Evolutionary conservation across 2,888 invertebrate species (phyloP), one percentile per base, ranked within the genome.

Genomic region (Lepeophtheirus nordmannii): DNA sequence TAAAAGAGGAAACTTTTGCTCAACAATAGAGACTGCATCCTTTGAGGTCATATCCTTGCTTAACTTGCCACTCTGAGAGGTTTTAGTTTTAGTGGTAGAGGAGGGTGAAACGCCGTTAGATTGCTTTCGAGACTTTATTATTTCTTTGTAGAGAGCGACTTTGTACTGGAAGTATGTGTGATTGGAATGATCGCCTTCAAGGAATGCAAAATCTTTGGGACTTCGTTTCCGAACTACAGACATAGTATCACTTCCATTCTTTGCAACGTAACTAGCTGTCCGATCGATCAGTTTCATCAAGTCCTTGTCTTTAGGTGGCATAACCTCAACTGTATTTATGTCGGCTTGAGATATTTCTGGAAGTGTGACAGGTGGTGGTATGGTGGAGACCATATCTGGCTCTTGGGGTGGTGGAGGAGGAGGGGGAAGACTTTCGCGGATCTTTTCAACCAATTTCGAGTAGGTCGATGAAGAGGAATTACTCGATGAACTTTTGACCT

Each of bases 221-320:
- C 74, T 94, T 93, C 65, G 84, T 74, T 74, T 82, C 71, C 84
- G 84, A 10, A 90, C 85, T 23, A 89, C 87, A 41, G 85, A 83
- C 71, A 96, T 96, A 74, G 97, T 96, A 72, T 89, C 87, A 66
- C 85, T 83, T 0, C 97, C 97, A 76, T 96, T 94, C 71, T 91
- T 89, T 0, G 89, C 87, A 0, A 97, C 96, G 75, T 96, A 96
- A 69, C 85, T 84, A 0, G 97, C 94, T 84, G 97, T 93, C 76
- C 94, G 92, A 75, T 94, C 91, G 67, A 98, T 87, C 8, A 96
- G 87, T n/a, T 87, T 80, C 73, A 86, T 85, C 10, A 40, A 17
- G n/a, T 46, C 53, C 1, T 87, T 78, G 71, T 90, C 89, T 5
- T 85, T 84, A 0, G 90, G 85, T 0, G 94, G 94, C 1, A 81